phyloP scores from a whole-genome alignment of 2,888 invertebrate species.

The Caenorhabditis parvicauda region DNA sequence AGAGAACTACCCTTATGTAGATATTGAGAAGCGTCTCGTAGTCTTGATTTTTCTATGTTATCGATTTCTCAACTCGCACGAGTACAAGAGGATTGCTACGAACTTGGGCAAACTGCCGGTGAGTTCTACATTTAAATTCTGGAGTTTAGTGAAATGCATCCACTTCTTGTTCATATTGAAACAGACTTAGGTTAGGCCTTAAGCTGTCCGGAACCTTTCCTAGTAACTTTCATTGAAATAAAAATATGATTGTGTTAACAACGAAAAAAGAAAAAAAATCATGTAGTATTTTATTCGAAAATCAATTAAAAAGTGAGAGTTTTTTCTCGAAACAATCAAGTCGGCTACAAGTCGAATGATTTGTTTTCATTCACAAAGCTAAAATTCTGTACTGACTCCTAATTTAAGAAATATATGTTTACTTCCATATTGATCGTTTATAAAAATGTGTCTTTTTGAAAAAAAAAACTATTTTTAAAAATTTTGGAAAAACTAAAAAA shows the following conservation, averaged over 20 bases:
- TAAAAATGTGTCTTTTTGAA: too few species aligned
- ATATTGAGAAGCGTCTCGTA: constrained; percentile 68
- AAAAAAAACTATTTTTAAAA: too few species aligned
- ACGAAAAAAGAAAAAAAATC: too few species aligned
- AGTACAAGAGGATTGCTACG: constrained; percentile 85
- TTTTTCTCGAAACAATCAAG: background rate
- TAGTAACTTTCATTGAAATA: background rate
- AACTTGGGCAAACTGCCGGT: constrained; percentile 68
- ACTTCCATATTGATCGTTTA: background rate
- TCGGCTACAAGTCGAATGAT: background rate
- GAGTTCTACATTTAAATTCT: constrained; percentile 13
- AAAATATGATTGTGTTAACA: too few species aligned
- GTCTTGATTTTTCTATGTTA: constrained; percentile 79
- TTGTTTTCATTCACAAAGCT: background rate
- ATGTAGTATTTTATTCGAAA: too few species aligned
- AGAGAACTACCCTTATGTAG: constrained; percentile 77
- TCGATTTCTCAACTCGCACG: constrained; percentile 87
- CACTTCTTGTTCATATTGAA: too few species aligned
- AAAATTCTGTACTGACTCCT: background rate
- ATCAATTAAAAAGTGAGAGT: background rate
- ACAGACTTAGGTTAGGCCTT: too few species aligned
- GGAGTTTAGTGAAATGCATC: too few species aligned
- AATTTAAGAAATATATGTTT: background rate
- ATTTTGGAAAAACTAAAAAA: too few species aligned
- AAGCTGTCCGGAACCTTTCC: too few species aligned